phyloP scores from a whole-genome alignment of 2,888 invertebrate genomes.

The Platycnemis pennipes region DNA sequence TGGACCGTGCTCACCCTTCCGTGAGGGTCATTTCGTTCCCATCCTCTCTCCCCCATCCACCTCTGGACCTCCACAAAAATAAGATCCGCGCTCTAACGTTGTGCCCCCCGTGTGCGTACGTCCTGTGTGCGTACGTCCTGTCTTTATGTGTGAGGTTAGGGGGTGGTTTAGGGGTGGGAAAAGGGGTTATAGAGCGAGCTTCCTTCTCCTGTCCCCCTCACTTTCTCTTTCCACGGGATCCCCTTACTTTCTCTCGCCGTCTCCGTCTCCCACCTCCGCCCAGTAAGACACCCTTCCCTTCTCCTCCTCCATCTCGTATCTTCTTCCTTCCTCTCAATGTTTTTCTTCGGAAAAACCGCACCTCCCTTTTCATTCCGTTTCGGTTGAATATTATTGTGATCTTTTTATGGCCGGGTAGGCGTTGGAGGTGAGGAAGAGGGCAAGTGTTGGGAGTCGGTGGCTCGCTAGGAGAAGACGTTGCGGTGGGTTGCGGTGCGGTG shows the following conservation, averaged over 20 bases:
- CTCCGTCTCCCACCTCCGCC: background rate
- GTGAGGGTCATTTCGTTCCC: background rate
- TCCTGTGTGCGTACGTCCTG: background rate
- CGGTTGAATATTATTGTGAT: conserved; percentile 63
- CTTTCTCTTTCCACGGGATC: no score
- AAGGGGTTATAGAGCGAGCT: background rate
- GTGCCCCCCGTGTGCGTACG: background rate
- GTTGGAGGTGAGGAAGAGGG: background rate
- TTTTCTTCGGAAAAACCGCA: background rate
- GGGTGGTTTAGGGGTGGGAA: background rate
- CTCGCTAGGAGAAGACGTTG: background rate
- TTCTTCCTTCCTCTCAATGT: background rate
- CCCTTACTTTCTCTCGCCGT: background rate
- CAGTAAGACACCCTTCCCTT: background rate
- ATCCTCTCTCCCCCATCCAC: background rate
- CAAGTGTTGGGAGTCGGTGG: background rate
- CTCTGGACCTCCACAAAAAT: background rate
- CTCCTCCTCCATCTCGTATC: background rate
- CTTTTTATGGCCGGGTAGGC: conserved; percentile 32
- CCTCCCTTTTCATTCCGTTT: conserved; percentile 53
- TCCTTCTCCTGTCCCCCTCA: background rate
- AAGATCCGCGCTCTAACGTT: background rate
- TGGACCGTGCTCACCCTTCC: background rate
- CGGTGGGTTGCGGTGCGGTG: background rate
- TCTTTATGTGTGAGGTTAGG: background rate